phyloP scores from a whole-genome alignment of 2,113 vertebrate genomes.

The Marcusenius ussheri region DNA sequence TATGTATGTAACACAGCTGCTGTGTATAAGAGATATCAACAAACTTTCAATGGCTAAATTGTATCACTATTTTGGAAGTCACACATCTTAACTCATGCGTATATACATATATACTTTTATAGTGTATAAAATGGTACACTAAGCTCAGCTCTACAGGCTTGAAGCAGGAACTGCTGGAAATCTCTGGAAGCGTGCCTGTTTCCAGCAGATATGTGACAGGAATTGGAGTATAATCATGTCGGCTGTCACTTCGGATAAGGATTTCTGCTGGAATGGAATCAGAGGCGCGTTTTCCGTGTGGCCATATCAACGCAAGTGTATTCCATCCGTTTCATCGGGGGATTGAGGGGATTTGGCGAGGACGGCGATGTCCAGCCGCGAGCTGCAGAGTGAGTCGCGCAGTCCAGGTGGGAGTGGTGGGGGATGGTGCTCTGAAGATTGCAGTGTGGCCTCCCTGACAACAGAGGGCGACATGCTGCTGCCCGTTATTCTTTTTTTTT shows the following conservation, averaged over 20 bases:
- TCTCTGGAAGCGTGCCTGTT: neutral
- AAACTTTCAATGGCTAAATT: neutral
- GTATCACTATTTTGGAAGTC: neutral
- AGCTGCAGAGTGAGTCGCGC: neutral
- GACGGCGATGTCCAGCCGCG: neutral
- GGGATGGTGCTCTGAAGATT: neutral
- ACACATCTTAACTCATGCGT: neutral
- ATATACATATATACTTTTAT: neutral
- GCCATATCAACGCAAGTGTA: neutral
- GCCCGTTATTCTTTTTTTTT: neutral
- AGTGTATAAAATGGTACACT: neutral
- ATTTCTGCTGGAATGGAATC: neutral
- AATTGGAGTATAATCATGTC: constrained; percentile 4
- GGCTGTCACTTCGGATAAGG: constrained; percentile 11
- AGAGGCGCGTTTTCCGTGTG: neutral
- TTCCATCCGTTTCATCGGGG: constrained; percentile 3
- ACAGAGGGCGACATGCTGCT: neutral
- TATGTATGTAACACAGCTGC: neutral
- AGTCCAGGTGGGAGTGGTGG: neutral
- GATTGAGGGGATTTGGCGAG: neutral
- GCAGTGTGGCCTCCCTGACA: neutral
- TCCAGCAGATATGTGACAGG: neutral
- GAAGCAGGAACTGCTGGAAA: neutral
- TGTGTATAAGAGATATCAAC: neutral
- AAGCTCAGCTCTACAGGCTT: neutral